Conservation (phyloP, 2,888 invertebrate species). For the Nymphalis c-album region DNA sequence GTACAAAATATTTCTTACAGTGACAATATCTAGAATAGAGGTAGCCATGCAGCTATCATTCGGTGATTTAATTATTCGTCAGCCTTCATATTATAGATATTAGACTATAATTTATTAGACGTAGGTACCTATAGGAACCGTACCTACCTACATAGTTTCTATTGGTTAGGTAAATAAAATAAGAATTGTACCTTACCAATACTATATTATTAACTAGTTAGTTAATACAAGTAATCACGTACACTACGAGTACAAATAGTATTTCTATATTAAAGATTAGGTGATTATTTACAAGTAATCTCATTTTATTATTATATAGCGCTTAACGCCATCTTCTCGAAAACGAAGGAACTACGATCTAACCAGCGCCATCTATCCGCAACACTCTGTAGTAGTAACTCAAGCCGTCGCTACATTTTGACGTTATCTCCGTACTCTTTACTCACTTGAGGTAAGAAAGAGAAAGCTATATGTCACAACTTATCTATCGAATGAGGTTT, state of each 20-base stretch:
- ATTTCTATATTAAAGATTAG: neutral
- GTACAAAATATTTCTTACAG: too few species aligned
- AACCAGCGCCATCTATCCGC: slow-evolving; percentile 63
- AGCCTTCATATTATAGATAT: too few species aligned
- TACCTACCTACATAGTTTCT: too few species aligned
- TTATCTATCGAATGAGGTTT: slow-evolving; percentile 61
- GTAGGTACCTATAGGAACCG: too few species aligned
- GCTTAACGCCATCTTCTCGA: slow-evolving; percentile 55
- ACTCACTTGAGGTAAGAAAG: slow-evolving; percentile 59
- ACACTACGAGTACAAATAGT: neutral
- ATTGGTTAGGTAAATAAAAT: neutral
- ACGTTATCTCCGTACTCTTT: slow-evolving; percentile 53
- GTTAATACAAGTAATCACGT: neutral
- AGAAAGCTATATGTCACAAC: slow-evolving; percentile 60
- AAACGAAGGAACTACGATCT: slow-evolving; percentile 52
- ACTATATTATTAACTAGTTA: neutral
- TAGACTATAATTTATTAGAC: too few species aligned
- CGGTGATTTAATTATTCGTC: too few species aligned
- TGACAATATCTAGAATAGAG: too few species aligned
- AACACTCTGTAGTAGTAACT: slow-evolving; percentile 40
- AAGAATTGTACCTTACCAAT: neutral
- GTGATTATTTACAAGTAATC: neutral
- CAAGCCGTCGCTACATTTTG: slow-evolving; percentile 54
- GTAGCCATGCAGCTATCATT: too few species aligned
- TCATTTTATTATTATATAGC: neutral